These are phyloP conservation scores for Glomeris maerens DNA, from an alignment of 1,140 invertebrate species.

Conservation along the genomic window DNA sequence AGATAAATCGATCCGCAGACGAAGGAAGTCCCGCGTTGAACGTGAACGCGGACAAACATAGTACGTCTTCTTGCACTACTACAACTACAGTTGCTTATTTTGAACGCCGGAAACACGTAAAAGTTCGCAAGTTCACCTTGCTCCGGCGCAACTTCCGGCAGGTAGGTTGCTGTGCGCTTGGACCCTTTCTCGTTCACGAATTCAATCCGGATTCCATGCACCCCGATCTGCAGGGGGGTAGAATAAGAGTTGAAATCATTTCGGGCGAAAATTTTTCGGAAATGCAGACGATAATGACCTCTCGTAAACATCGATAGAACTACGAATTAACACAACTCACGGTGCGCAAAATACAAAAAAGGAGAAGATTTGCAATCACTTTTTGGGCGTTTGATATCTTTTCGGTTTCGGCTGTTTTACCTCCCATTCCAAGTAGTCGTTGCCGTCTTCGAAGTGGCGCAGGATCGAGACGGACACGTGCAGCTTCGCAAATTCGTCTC, in stretches of 20 bases:
- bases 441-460: conserved; percentile 85
- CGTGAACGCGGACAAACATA: too few species aligned
- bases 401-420: conserved; percentile 23
- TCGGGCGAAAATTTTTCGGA: conserved; percentile 5
- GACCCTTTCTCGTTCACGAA: conserved; percentile 90
- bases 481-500: conserved; percentile 81
- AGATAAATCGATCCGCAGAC: not conserved
- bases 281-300: not conserved
- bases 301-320: not conserved
- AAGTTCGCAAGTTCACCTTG: conserved; percentile 54
- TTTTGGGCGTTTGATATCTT: not conserved
- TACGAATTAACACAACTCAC: conserved; percentile 1
- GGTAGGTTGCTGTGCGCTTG: conserved; percentile 90
- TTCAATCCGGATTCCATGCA: conserved; percentile 96
- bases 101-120: not conserved
- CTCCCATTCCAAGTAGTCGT: conserved; percentile 93
- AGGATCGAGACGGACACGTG: conserved; percentile 93
- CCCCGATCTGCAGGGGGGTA: conserved; percentile 46
- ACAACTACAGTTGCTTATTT: too few species aligned
- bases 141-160: conserved; percentile 92
- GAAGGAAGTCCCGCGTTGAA: not conserved
- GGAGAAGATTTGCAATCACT: not conserved
- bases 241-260: conserved; percentile 11
- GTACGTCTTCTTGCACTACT: too few species aligned
- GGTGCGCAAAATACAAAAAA: conserved; percentile 4